Percentiles rank a stretch among this genome's conserved stretches.
phyloP scores from a whole-genome alignment of 2,797 vertebrate genomes.

The Pangasius sanitwongsei region DNA sequence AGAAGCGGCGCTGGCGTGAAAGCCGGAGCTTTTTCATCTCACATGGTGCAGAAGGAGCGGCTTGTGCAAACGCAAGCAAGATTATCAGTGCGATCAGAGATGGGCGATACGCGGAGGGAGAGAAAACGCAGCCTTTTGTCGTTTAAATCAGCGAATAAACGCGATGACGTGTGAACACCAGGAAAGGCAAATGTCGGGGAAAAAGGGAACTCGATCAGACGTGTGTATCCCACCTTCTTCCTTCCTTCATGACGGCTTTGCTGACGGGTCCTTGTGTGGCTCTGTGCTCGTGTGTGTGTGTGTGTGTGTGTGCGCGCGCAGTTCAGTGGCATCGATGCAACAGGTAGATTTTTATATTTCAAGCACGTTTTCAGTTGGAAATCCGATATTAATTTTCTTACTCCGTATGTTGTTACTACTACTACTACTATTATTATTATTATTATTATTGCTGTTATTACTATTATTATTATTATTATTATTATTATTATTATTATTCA shows the following conservation, averaged over 20 bases:
- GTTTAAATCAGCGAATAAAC: not conserved
- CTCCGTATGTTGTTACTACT: not conserved
- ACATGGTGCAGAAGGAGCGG: constrained; percentile 57
- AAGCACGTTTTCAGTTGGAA: constrained; percentile 12
- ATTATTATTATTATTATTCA: not conserved
- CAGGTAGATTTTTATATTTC: constrained; percentile 34
- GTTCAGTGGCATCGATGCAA: constrained; percentile 33
- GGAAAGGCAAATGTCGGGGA: constrained; percentile 20
- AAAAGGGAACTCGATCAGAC: constrained; percentile 20
- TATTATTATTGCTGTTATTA: not conserved
- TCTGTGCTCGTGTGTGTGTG: not conserved
- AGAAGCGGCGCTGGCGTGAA: constrained; percentile 73
- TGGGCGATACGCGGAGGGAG: not conserved
- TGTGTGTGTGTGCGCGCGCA: not conserved
- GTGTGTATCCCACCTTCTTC: constrained; percentile 43
- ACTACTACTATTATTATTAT: not conserved
- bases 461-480: not conserved
- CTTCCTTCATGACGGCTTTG: constrained; percentile 43
- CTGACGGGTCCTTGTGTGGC: constrained; percentile 20
- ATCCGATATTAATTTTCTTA: not conserved
- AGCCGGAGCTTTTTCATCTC: constrained; percentile 67
- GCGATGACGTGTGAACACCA: constrained; percentile 20
- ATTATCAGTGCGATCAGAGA: constrained; percentile 14
- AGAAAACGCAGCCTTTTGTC: not conserved
- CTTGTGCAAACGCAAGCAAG: constrained; percentile 28